phyloP scores from a whole-genome alignment of 2,797 vertebrate species.

The Kryptopterus vitreolus region DNA sequence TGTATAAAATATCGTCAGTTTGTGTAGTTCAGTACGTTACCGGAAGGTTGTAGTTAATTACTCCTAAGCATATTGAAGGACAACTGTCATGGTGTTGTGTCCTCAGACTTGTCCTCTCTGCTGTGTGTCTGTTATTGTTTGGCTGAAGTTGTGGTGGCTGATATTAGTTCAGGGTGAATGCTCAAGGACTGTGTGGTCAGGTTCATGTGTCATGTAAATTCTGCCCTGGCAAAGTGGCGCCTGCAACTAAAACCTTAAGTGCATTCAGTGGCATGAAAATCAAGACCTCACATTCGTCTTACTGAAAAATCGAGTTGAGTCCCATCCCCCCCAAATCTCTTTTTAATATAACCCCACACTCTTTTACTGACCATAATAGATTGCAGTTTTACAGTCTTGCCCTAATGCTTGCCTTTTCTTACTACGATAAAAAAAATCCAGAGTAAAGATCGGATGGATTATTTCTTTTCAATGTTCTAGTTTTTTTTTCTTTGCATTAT shows the following conservation, averaged over 20 bases:
- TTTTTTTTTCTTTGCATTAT: background rate
- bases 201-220: conserved; percentile 71
- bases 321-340: no score
- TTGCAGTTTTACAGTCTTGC: background rate
- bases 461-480: background rate
- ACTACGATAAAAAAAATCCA: no score
- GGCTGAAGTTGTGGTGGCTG: conserved; percentile 23
- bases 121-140: conserved; percentile 29
- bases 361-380: background rate
- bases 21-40: background rate
- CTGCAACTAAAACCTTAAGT: conserved; percentile 77
- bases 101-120: conserved; percentile 6
- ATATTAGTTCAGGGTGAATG: conserved; percentile 51
- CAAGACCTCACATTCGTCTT: background rate
- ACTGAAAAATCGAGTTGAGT: background rate
- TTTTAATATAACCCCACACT: background rate
- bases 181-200: conserved; percentile 58
- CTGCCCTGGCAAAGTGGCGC: conserved; percentile 70
- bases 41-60: background rate
- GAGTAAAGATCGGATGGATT: background rate
- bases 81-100: background rate
- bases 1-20: background rate
- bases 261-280: conserved; percentile 63
- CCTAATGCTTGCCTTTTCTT: conserved; percentile 9
- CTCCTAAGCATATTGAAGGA: background rate